These are phyloP conservation scores for Caenorhabditis becei DNA, from an alignment of 2,888 invertebrate genomes.

Conservation along the genomic window DNA sequence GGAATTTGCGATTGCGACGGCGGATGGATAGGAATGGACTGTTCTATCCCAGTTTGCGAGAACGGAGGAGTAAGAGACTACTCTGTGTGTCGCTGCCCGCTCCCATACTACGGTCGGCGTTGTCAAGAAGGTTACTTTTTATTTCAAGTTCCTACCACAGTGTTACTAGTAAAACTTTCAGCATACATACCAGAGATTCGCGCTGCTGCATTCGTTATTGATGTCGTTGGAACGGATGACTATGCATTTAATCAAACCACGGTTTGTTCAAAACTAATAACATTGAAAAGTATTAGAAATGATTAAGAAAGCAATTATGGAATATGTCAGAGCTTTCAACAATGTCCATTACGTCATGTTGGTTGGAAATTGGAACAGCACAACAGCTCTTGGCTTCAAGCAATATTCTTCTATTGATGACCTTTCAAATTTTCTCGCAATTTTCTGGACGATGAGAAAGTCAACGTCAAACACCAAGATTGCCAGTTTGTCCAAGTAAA, in stretches of 20 bases:
- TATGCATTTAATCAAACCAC: slow-evolving; percentile 45
- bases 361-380: slow-evolving; percentile 8
- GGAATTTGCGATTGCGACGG: slow-evolving; percentile 28
- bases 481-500: slow-evolving; percentile 4
- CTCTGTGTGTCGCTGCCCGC: slow-evolving; percentile 44
- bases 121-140: slow-evolving; percentile 15
- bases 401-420: slow-evolving; percentile 10
- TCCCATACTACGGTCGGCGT: slow-evolving; percentile 21
- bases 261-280: slow-evolving; percentile 14
- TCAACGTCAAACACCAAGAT: background rate
- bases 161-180: background rate
- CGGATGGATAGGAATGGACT: slow-evolving; percentile 36
- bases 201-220: slow-evolving; percentile 49
- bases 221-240: slow-evolving; percentile 40
- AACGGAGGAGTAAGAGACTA: slow-evolving; percentile 32
- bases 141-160: too few species aligned
- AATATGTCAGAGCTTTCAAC: slow-evolving; percentile 24
- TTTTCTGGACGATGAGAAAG: slow-evolving; percentile 2
- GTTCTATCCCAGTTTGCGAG: slow-evolving; percentile 37
- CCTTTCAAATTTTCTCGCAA: background rate
- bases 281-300: background rate
- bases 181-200: background rate
- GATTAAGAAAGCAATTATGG: slow-evolving; percentile 14
- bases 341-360: slow-evolving; percentile 22
- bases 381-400: slow-evolving; percentile 1